Evolutionary conservation across 2,797 vertebrate species (phyloP).

Genomic region (Chrysocyon brachyurus): DNA sequence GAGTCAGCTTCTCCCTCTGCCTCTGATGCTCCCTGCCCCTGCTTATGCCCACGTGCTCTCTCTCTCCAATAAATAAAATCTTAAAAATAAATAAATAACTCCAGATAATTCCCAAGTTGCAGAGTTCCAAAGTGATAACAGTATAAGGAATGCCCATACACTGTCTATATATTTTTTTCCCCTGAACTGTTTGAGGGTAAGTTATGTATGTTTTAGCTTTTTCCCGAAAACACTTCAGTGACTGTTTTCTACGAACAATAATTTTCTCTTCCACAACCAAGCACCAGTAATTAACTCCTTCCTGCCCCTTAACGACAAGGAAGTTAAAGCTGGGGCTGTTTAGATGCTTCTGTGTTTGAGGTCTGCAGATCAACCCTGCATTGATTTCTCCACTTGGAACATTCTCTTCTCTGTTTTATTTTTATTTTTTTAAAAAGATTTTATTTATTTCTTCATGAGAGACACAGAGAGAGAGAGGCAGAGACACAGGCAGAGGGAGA

Average conservation of each 20-base stretch:
- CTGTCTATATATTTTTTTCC: not conserved
- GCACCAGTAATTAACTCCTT: not conserved
- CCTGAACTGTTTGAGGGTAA: not conserved
- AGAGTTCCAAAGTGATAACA: not conserved
- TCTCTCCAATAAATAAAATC: not conserved
- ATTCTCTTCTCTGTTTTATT: not conserved
- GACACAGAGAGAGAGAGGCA: no score
- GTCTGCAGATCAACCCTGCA: not conserved
- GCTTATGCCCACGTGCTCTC: no score
- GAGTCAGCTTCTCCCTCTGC: no score
- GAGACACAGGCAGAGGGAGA: no score
- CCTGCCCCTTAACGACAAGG: not conserved
- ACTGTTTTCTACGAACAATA: not conserved
- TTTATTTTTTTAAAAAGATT: no score
- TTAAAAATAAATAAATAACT: not conserved
- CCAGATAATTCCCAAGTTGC: slow-evolving; percentile 3
- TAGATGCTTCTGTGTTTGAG: not conserved
- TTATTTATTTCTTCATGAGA: no score
- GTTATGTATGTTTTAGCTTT: not conserved
- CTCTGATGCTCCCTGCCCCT: no score
- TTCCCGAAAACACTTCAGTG: not conserved
- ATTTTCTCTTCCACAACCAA: not conserved
- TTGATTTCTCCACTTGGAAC: not conserved
- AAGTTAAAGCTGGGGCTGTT: not conserved
- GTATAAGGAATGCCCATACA: not conserved